Evolutionary conservation across 2,113 vertebrate genomes (phyloP).

Genomic region (Podiceps cristatus): DNA sequence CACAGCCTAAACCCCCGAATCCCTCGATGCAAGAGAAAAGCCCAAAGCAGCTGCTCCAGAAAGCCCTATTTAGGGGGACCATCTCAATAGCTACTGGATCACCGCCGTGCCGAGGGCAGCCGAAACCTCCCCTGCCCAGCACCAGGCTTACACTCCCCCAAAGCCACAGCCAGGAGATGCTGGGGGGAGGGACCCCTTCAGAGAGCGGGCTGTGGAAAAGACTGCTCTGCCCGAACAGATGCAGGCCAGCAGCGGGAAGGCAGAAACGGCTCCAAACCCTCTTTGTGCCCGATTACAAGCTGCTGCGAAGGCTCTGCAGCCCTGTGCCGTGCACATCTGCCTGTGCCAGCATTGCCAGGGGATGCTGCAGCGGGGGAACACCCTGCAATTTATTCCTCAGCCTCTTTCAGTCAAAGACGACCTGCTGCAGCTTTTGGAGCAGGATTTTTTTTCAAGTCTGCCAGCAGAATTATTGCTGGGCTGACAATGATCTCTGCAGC

Average conservation of each 20-base stretch:
- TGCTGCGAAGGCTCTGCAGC: neutral
- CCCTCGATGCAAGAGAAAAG: neutral
- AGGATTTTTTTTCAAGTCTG: neutral
- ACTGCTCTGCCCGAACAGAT: neutral
- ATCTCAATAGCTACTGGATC: neutral
- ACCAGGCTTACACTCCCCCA: fast-evolving
- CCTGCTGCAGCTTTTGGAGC: neutral
- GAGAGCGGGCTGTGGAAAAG: neutral
- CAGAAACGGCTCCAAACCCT: neutral
- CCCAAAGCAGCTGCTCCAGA: neutral
- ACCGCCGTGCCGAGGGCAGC: fast-evolving
- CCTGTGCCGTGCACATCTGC: neutral
- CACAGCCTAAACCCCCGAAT: neutral
- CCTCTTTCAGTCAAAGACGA: neutral
- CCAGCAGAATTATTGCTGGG: neutral
- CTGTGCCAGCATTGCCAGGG: neutral
- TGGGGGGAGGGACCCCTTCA: neutral
- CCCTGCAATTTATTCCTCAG: neutral
- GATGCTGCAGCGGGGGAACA: fast-evolving
- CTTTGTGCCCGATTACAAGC: neutral
- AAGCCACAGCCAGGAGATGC: neutral
- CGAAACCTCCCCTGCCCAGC: neutral
- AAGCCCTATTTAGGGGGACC: neutral
- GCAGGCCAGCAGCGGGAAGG: neutral
- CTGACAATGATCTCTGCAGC: neutral